Evolutionary conservation across 2,888 invertebrate genomes (phyloP), one percentile per base, ranked within the genome.

Genomic region (Agrochola litura): DNA sequence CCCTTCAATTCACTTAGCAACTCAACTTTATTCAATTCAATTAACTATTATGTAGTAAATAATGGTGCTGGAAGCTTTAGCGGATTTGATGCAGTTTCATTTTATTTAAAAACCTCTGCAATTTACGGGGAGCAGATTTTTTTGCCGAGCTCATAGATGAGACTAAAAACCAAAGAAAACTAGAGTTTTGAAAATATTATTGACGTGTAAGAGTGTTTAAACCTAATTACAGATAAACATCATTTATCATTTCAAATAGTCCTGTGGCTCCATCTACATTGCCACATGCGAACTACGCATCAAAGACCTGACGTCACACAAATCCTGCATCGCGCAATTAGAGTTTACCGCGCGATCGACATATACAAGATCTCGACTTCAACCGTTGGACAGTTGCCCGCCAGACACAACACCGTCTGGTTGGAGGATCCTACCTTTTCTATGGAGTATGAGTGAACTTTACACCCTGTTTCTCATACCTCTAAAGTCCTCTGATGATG

Each of bases 31-130:
- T 56, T 10, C 22, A n/a, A 54, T 54, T n/a, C 2, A 14, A 56
- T 56, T 12, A 6, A 58, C 37, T 37, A 9, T 58, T 75, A 67
- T 70, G 56, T 66, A 61, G 41, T 30, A 46, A 58, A 54, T 65
- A 72, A 63, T 63, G 60, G 46, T n/a, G 25, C 22, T 58, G 41
- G 37, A 49, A 54, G 58, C 61, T 84, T 84, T 60, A 66, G 71
- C 63, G 25, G 61, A 9, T 60, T 14, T 3, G 46, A 56, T 49
- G 60, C 58, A 58, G 43, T 54, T 80, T 14, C 6, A 56, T 76
- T 78, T 64, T 10, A 19, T 30, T 70, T 46, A 46, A 30, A n/a
- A 10, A 68, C 30, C 43, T 43, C 25, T 14, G n/a, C 43, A 14
- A 22, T 70, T 19, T 60, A 25, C 14, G 6, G 8, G 30, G 9